Base-by-base conservation (phyloP, 1,140 invertebrate species). In the Chironomus striatipennis region DNA sequence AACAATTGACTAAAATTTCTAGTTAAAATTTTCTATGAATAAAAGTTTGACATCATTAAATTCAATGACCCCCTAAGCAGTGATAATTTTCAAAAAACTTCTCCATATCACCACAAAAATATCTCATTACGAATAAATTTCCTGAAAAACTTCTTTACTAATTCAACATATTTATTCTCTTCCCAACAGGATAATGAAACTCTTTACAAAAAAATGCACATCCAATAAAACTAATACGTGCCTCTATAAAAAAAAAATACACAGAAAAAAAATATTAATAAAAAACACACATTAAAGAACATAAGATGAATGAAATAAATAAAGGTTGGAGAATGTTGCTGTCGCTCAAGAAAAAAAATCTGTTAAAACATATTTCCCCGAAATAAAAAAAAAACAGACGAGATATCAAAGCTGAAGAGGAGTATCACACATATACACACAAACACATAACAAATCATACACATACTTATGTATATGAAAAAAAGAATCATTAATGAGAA, bases 121-220 rank as follows among this genome's bases (percentile, higher is more conserved):
- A 5, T 34, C 24, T 47, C 43, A 47, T 10, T 47, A 3, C 1
- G 7, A 10, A 47, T 47, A 47, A 15, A 47, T 47, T 47, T 47
- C 43, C 2, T 47, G 2, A 1, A 47, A 67, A 8, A 10, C 47
- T 57, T 57, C 47, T 12, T 57, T 12, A 57, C n/a, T 57, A n/a
- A 57, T 57, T 10, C n/a, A 12, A 2, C 17, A 15, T 67, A 17
- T 7, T 17, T 20, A 18, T 20, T 70, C 10, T 70, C 65, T 70
- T 17, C 12, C n/a, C n/a, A 5, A 70, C 65, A 70, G 65, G 65
- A 70, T 70, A 70, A 70, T 17, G 65, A 70, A 18, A 70, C n/a
- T 70, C 65, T 70, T 70, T 70, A 70, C 65, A 70, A 70, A 70
- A 70, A 70, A 70, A 70, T 70, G 65, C 65, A 70, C 65, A 70